Percentiles rank a stretch among this genome's conserved stretches.
Conservation (phyloP, 2,113 vertebrate species). For the Penelope pileata region DNA sequence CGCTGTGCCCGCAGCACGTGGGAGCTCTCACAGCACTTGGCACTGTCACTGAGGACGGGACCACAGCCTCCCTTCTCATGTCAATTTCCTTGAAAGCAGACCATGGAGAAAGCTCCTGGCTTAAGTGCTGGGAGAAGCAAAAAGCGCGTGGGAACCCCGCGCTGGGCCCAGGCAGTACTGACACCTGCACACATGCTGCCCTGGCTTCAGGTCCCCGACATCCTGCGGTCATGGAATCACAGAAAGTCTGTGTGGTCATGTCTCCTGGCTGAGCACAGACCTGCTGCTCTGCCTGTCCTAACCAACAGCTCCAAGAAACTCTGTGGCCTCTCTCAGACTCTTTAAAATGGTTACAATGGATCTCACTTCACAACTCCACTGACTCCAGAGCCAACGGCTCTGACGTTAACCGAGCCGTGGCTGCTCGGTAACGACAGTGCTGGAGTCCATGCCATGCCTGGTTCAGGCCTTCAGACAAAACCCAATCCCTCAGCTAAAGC, state of each 20-base stretch:
- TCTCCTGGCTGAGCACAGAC: neutral
- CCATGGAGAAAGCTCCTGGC: neutral
- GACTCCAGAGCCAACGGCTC: neutral
- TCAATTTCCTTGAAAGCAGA: neutral
- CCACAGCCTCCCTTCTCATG: neutral
- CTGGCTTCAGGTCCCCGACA: neutral
- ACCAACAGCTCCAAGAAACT: neutral
- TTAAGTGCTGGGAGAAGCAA: neutral
- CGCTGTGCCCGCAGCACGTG: no score
- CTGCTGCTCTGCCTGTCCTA: neutral
- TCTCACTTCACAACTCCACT: neutral
- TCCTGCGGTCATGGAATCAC: neutral
- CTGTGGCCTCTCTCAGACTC: neutral
- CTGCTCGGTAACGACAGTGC: neutral
- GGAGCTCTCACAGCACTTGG: neutral
- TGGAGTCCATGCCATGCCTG: neutral
- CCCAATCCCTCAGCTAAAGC: constrained; percentile 16
- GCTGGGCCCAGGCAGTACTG: neutral
- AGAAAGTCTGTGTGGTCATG: neutral
- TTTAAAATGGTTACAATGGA: neutral
- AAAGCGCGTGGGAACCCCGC: neutral
- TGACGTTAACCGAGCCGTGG: neutral
- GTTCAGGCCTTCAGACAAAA: constrained; percentile 29
- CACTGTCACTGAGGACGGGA: neutral
- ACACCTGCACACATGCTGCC: neutral